Base-by-base conservation (phyloP, 1,140 invertebrate genomes). In the Drosophila jambulina region DNA sequence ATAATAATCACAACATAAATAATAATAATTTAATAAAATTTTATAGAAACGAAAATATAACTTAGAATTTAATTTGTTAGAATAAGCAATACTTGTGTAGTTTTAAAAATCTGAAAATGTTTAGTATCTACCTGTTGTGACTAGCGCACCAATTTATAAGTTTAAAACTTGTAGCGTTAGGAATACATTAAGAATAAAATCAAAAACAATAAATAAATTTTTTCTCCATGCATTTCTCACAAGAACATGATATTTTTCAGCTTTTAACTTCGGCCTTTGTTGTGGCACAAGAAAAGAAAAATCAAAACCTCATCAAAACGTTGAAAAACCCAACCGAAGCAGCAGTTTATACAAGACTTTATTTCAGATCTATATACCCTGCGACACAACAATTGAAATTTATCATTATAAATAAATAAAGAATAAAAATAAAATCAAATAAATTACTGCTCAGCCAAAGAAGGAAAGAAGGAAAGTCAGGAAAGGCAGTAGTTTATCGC, bases 401-500 rank as follows among this genome's bases (percentile, higher is more conserved):
- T 57, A 77, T 77, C 34, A 76, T 69, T 60, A 56, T 21, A 46
- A 74, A 19, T 48, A 56, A 36, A 56, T 56, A 53, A 77, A 43
- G 48, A 23, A 61, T 45, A 49, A 40, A 61, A 74, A 53, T 27
- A 51, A 13, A 34, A 74, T 42, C 40, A 34, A 75, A 48, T 49
- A 59, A 72, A 49, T 43, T 45, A 72, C 21, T 21, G 34, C 6
- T 23, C 23, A 42, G 25, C 19, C 4, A 34, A 34, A 23, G 19
- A 54, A 36, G 2, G 4, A 36, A n/a, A 6, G 21, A 38, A 23
- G n/a, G 15, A 36, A 56, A 56, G 34, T 25, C 53, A 13, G 23
- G 15, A 72, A 74, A 74, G 46, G 54, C 68, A 61, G 70, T 74
- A 38, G 48, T 71, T 70, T 72, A 48, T 57, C 40, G 15, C 34